phyloP scores from a whole-genome alignment of 53 echinoderm and acorn worm species.

The Glandiceps talaboti region DNA sequence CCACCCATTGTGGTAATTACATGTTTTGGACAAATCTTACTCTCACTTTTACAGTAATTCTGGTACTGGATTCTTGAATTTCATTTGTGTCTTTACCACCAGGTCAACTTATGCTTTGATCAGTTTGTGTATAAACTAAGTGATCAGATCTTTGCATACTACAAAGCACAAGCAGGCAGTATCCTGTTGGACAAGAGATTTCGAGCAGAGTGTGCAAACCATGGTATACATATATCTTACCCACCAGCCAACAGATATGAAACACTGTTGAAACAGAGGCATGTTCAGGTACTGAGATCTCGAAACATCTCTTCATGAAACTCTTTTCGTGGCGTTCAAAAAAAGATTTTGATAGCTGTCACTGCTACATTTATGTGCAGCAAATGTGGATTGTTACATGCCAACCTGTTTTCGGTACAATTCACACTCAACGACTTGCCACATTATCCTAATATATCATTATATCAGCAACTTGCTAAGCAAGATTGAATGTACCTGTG shows the following conservation, averaged over 20 bases:
- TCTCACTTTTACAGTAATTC: neutral
- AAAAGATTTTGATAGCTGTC: neutral
- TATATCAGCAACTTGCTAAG: too few species aligned
- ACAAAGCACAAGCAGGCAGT: slow-evolving; percentile 96
- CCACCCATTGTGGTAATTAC: neutral
- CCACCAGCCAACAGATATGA: slow-evolving; percentile 90
- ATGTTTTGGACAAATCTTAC: neutral
- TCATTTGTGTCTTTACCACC: neutral
- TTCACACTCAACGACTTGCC: too few species aligned
- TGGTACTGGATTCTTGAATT: too few species aligned
- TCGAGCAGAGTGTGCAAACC: slow-evolving; percentile 83
- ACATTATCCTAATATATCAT: too few species aligned
- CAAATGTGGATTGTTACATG: neutral
- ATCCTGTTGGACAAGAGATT: slow-evolving; percentile 95
- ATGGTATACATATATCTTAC: slow-evolving; percentile 76
- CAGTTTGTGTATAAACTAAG: slow-evolving; percentile 98
- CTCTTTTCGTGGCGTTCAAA: neutral
- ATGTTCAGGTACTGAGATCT: slow-evolving; percentile 50
- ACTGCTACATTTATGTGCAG: neutral
- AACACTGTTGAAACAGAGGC: slow-evolving; percentile 85
- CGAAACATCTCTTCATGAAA: neutral
- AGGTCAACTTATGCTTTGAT: slow-evolving; percentile 99
- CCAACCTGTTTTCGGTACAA: neutral
- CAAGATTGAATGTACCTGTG: too few species aligned
- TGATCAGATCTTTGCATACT: slow-evolving; percentile 97